Percentiles rank a stretch among this genome's conserved stretches.
phyloP scores from a whole-genome alignment of 2,888 invertebrate species.

The Spodoptera exigua region DNA sequence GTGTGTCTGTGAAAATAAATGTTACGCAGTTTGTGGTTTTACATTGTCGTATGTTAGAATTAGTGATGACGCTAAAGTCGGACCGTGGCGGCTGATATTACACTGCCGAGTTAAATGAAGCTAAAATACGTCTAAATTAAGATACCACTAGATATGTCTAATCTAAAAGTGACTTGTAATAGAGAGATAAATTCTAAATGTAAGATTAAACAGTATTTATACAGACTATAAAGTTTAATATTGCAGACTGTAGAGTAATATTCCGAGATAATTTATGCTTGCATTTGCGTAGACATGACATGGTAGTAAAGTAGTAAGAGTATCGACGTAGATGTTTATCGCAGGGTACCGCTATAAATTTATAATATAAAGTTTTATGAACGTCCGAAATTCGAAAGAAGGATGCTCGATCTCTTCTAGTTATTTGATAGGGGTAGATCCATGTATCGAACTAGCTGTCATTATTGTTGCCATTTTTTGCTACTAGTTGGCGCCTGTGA shows the following conservation, averaged over 20 bases:
- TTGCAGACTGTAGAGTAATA: conserved; percentile 39
- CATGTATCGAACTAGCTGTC: conserved; percentile 1
- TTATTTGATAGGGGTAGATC: conserved; percentile 6
- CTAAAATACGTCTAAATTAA: conserved; percentile 32
- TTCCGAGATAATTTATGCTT: conserved; percentile 38
- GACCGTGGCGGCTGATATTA: conserved; percentile 19
- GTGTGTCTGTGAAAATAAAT: conserved; percentile 27
- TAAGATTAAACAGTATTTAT: conserved; percentile 26
- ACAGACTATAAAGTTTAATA: conserved; percentile 44
- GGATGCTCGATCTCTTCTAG: conserved; percentile 26
- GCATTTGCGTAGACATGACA: conserved; percentile 41
- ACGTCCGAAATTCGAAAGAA: conserved; percentile 27
- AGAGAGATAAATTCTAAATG: conserved; percentile 22
- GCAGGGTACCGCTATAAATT: conserved; percentile 44
- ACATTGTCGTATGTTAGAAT: conserved; percentile 45
- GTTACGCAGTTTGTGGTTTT: conserved; percentile 32
- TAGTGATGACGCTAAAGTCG: conserved; percentile 38
- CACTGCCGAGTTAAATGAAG: conserved; percentile 25
- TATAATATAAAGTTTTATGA: conserved; percentile 51
- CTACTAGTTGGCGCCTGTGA: too few relatives aligned
- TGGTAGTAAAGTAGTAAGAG: conserved; percentile 41
- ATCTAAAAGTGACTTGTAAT: conserved; percentile 10
- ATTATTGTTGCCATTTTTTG: too few relatives aligned
- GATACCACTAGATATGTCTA: conserved; percentile 14
- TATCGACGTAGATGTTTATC: conserved; percentile 49